Evolutionary conservation across 2,113 vertebrate genomes (phyloP).

Genomic region (Ctenodactylus gundi): DNA sequence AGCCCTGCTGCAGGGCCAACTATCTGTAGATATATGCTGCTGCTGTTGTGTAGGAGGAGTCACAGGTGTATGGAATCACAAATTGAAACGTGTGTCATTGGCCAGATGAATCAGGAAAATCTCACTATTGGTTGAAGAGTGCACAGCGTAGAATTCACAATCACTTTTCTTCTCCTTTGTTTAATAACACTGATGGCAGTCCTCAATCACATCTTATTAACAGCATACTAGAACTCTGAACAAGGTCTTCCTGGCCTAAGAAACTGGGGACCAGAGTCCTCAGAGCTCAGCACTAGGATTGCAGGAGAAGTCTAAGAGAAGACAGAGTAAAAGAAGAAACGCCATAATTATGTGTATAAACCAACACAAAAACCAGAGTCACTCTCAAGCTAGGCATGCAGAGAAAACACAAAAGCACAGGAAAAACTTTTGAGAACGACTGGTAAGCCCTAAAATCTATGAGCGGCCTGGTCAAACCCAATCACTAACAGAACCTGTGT

Average conservation of each 20-base stretch:
- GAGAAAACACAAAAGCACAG: not conserved
- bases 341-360: not conserved
- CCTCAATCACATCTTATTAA: not conserved
- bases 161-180: not conserved
- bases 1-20: not conserved
- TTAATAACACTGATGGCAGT: not conserved
- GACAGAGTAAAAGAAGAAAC: not conserved
- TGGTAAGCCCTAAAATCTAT: not conserved
- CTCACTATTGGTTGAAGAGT: not conserved
- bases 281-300: not conserved
- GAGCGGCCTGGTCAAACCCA: not conserved
- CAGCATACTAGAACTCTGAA: not conserved
- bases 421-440: not conserved
- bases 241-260: not conserved
- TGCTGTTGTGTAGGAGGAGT: not conserved
- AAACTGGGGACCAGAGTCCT: not conserved
- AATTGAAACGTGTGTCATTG: not conserved
- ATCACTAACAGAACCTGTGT: not conserved
- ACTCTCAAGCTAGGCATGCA: not conserved
- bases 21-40: not conserved
- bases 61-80: not conserved
- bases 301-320: not conserved
- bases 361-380: not conserved
- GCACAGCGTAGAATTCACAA: not conserved
- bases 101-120: not conserved